A percentile compares a stretch with the other conserved stretches of the same genome.
These are phyloP conservation scores for Noctua pronuba DNA, from an alignment of 2,888 invertebrate species.

Conservation along the genomic window DNA sequence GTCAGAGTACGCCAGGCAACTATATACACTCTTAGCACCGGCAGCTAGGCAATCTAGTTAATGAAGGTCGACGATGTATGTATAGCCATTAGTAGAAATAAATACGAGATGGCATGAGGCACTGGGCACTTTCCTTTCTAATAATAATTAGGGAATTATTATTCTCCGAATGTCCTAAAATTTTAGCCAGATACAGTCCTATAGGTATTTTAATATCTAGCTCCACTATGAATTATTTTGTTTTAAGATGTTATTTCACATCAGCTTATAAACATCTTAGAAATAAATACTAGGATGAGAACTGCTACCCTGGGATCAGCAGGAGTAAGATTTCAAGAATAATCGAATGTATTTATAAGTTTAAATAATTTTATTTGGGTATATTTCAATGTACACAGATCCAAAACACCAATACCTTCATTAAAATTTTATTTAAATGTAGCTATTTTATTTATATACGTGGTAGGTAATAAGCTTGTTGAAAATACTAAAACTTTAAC, in stretches of 20 bases:
- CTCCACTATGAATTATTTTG: neutral
- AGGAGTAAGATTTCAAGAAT: conserved; percentile 15
- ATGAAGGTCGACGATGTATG: neutral
- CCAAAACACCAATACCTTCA: conserved; percentile 44
- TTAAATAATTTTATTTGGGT: conserved; percentile 36
- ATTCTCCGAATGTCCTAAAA: neutral
- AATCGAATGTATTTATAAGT: neutral
- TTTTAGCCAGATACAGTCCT: neutral
- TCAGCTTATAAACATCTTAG: neutral
- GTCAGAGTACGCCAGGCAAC: neutral
- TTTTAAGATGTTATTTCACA: neutral
- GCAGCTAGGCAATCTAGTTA: neutral
- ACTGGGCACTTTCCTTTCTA: too few species aligned
- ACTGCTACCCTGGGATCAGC: neutral
- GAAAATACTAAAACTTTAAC: conserved; percentile 63
- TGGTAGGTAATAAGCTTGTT: conserved; percentile 50
- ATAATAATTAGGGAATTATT: neutral
- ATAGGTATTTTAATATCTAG: neutral
- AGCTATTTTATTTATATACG: conserved; percentile 49
- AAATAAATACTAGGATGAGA: neutral
- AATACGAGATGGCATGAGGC: too few species aligned
- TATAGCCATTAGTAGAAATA: too few species aligned
- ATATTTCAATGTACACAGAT: conserved; percentile 28
- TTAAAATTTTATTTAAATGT: conserved; percentile 65
- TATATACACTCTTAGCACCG: neutral